Evolutionary conservation across 1,140 invertebrate genomes (phyloP).

Genomic region (Drosophila lacertosa): DNA sequence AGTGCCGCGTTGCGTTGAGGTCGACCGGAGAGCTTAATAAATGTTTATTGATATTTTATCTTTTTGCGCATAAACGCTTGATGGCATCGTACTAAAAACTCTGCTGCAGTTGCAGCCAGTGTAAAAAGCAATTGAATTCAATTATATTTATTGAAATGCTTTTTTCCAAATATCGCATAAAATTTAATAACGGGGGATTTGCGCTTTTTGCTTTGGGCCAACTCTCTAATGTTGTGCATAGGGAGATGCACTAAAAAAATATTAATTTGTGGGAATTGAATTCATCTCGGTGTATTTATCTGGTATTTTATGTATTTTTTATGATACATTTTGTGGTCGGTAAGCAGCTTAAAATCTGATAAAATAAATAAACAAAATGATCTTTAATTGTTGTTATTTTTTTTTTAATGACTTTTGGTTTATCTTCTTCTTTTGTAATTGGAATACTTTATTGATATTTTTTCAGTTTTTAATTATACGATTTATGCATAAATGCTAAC

Average conservation of each 20-base stretch:
- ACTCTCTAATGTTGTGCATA: constrained; percentile 1
- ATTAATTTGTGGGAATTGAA: constrained; percentile 13
- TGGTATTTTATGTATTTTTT: neutral
- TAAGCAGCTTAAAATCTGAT: constrained; percentile 3
- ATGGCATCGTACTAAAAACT: constrained; percentile 44
- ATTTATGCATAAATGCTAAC: no score
- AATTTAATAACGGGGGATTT: constrained; percentile 5
- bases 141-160: constrained; percentile 58
- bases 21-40: constrained; percentile 54
- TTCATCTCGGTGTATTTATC: constrained; percentile 2
- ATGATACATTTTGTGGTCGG: constrained; percentile 8
- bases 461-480: no score
- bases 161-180: constrained; percentile 27
- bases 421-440: no score
- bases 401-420: no score
- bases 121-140: constrained; percentile 46
- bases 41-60: constrained; percentile 67
- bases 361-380: neutral
- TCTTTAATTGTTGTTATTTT: constrained; percentile 2
- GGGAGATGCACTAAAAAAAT: no score
- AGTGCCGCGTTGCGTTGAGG: constrained; percentile 2
- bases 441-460: no score
- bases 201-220: neutral
- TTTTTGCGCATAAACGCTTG: constrained; percentile 38
- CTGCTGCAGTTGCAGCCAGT: neutral